Base-by-base conservation (phyloP, 2,113 vertebrate species). In the Leucosticte australis region DNA sequence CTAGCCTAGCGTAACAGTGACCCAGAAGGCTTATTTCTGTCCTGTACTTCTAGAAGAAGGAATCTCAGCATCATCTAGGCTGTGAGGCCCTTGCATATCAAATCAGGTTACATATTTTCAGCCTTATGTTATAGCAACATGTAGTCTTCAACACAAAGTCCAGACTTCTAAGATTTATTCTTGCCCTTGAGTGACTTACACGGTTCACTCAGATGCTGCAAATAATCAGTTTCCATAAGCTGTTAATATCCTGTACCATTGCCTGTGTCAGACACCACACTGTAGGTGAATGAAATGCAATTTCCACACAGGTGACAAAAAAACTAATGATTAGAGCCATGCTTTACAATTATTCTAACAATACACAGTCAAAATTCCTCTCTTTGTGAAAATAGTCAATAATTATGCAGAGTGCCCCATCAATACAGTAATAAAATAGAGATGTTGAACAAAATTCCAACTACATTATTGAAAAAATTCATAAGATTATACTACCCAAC, bases 1-100 rank as follows among this genome's bases (percentile, higher is more conserved):
- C 21, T 41, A 41, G 8, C 10, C 4, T 27, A 15, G 20, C 6
- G 1, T 3, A 1, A 57, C 42, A 70, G 5, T 62, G n/a, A 50
- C 26, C 26, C 57, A 75, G 10, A 88, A 83, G 60, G 17, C 11
- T 39, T 37, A 37, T 59, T 85, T 60, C 19, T 47, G 16, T 52
- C 14, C 39, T 75, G 3, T 19, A 21, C 28, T 87, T 70, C 12
- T 23, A 2, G 17, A 35, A 73, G 22, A 64, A 46, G 24, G 17
- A 31, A 73, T 62, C 14, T 67, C 12, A 11, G 26, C 10, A 65
- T 16, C 41, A 86, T 9, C 33, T 17, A 85, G 24, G 23, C 3
- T 30, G 7, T n/a, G 27, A 90, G 23, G 11, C 13, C 18, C 9
- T 75, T 35, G 30, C 71, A 71, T 81, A 92, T n/a, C 31, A 89